Evolutionary conservation across 64 coral and sea anemone species (phyloP), one percentile per base, ranked within the genome.

Genomic region (Anthopleura sola): DNA sequence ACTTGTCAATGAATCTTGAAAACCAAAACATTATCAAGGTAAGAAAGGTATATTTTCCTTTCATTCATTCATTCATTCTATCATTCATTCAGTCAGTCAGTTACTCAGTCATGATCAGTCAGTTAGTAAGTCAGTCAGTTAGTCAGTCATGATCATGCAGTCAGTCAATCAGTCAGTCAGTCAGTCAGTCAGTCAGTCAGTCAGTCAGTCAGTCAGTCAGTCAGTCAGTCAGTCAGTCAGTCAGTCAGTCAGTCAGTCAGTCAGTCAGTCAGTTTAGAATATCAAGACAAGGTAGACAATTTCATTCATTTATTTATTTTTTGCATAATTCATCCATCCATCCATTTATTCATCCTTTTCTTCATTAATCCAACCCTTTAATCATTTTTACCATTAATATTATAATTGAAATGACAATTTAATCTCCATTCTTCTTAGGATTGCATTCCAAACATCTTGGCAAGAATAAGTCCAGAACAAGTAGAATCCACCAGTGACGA

Each of bases 21-120:
- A 91, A 91, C 46, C 89, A 91, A 53, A 39, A 69, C 38, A 24
- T 58, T 14, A 80, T 91, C 55, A 86, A 80, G 84, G 89, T 86
- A 57, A 28, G 14, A 40, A 12, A 17, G 12, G 50, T 14, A 13
- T n/a, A n/a, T n/a, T 62, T 6, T 62, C 21, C 58, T n/a, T 62
- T n/a, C 58, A 62, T 62, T n/a, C 58, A n/a, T 62, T n/a, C 24
- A 24, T 21, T 60, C 14, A 24, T 23, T n/a, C n/a, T n/a, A n/a
- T n/a, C n/a, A n/a, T n/a, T n/a, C n/a, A n/a, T n/a, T n/a, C n/a
- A n/a, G n/a, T n/a, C n/a, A n/a, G n/a, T n/a, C n/a, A n/a, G n/a
- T n/a, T n/a, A n/a, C n/a, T n/a, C n/a, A n/a, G n/a, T n/a, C n/a
- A n/a, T n/a, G n/a, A n/a, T n/a, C n/a, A n/a, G n/a, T n/a, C n/a